Evolutionary conservation across 2,797 vertebrate genomes (phyloP), one percentile per base, ranked within the genome.

Genomic region (Nasua narica): DNA sequence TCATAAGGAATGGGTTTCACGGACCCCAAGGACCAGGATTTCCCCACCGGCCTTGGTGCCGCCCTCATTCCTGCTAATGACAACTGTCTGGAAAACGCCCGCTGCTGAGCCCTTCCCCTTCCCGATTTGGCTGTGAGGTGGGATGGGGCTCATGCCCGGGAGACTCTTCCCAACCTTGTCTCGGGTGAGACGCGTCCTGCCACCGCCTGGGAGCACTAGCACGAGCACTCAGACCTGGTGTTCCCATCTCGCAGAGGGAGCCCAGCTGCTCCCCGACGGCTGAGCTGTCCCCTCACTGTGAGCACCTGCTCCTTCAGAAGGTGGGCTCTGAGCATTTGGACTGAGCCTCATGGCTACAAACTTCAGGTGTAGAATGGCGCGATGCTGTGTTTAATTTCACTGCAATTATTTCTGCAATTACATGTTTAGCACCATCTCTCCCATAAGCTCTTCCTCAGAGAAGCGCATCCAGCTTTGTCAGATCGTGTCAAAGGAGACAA

Each of bases 181-280:
- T 85, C 27, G 0, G 0, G 72, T 43, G 56, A 40, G 72, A 13
- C 43, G 43, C 43, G 29, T 15, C 35, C 48, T 8, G 13, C 16
- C 48, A 40, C 62, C 0, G 0, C 0, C 1, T 40, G 62, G 83
- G 35, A 70, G 62, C 43, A 40, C 13, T 3, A n/a, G 11, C 37
- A 14, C 2, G 0, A 25, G 50, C n/a, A 50, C 58, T 78, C 40
- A 29, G 37, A 58, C 35, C 60, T 3, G 11, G 14, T 46, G n/a
- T 21, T 11, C 12, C 12, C 1, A 1, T 21, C 29, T 48, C 0
- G 4, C 7, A 35, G 40, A 56, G 50, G 1, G 25, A 29, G 27
- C 35, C 35, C 21, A 5, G 43, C 35, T 40, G 4, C n/a, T 60
- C 56, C 48, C 37, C 1, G 4, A 9, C 1, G 15, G 32, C 32